Base-by-base conservation (phyloP, 2,888 invertebrate genomes). In the Orthonychiurus folsomi region DNA sequence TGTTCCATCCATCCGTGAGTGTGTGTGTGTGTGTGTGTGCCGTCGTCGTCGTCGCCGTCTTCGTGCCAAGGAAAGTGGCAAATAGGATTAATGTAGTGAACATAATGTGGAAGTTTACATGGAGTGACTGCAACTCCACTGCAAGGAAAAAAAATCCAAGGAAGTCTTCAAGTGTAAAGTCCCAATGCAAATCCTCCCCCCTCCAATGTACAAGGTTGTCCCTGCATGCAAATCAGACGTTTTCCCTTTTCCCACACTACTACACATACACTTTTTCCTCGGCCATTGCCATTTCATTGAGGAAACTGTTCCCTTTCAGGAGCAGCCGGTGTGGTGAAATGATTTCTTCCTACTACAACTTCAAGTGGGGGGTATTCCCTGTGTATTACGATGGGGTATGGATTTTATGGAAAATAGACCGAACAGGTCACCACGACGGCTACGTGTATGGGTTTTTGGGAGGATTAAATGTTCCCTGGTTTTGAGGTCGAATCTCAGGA, bases 51-150 rank as follows among this genome's bases (percentile, higher is more conserved):
- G 5, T 21, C n/a, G 20, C 3, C 53, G 21, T 23, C 53, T 50
- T 27, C 18, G 58, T 3, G 23, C 26, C 15, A 59, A 56, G 15
- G 20, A 56, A 26, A 20, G 28, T 57, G 47, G 57, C 52, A n/a
- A 50, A 60, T 52, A 23, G 60, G 53, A 25, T 60, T 60, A 60
- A 60, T 60, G 60, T 48, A 60, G 28, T 50, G 53, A 12, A 60
- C 50, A 21, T 60, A 60, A 60, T 60, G 27, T 50, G 47, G 47
- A 21, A 47, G 48, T 58, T 47, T 48, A 48, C 58, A 37, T 37
- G 9, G 5, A 9, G 37, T 37, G 37, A 37, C 37, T 37, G 37
- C 9, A 37, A 37, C 5, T 21, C 20, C 20, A 23, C 20, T 21
- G 21, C 25, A 21, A 3, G 3, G 55, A 54, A 54, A 24, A 54